These are phyloP conservation scores for Apostichopus japonicus DNA, from an alignment of 35 echinoderm and acorn worm species.

Conservation along the genomic window DNA sequence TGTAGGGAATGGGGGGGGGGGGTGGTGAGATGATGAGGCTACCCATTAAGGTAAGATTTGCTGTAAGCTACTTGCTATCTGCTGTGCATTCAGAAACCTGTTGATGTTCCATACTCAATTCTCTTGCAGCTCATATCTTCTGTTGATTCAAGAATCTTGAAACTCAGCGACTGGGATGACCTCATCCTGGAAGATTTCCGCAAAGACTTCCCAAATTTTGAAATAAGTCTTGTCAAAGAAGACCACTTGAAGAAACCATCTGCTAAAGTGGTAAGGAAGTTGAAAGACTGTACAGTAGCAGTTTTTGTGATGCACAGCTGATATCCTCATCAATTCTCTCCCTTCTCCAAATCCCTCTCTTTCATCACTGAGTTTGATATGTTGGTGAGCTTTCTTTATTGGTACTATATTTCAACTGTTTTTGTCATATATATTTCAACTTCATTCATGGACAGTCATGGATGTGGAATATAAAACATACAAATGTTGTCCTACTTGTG, in stretches of 20 bases:
- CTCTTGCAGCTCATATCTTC: constrained; percentile 82
- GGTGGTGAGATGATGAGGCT: no score
- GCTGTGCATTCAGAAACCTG: neutral
- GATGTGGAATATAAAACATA: no score
- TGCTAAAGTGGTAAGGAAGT: constrained; percentile 73
- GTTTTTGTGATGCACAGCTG: neutral
- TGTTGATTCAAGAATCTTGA: constrained; percentile 77
- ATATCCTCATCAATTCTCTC: neutral
- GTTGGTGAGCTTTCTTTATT: no score
- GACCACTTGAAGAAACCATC: constrained; percentile 70
- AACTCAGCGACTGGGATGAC: constrained; percentile 86
- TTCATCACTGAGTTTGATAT: no score
- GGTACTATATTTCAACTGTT: no score
- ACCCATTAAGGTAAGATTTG: no score
- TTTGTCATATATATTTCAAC: no score
- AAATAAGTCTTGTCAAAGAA: constrained; percentile 57
- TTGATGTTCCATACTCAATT: neutral
- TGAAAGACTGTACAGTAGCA: neutral
- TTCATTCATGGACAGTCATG: no score
- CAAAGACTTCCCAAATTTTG: constrained; percentile 80
- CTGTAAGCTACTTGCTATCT: no score
- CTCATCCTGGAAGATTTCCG: constrained; percentile 76
- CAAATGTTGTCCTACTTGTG: no score
- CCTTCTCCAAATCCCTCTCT: no score
- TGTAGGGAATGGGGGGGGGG: no score